Conservation (phyloP, 2,888 invertebrate species). For the Pachliopta kotzebuea region DNA sequence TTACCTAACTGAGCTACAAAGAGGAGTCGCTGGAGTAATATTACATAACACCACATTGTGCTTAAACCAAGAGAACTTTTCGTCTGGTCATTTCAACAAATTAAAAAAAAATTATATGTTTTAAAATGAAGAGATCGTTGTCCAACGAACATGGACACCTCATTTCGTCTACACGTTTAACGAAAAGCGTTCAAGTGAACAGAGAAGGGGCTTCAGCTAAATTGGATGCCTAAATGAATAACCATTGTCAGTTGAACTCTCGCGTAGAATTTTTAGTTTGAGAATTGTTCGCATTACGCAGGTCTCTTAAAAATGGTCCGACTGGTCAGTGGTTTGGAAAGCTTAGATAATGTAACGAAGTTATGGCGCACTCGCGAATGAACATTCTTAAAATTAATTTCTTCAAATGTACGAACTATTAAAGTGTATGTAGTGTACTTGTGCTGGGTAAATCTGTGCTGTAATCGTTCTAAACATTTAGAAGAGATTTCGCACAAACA, state of each 20-base stretch:
- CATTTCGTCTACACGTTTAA: neutral
- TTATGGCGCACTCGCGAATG: slow-evolving; percentile 50
- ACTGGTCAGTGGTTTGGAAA: slow-evolving; percentile 62
- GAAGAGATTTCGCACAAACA: slow-evolving; percentile 28
- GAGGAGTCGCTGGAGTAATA: no score
- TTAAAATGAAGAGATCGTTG: neutral
- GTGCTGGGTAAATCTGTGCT: slow-evolving; percentile 23
- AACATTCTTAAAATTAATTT: slow-evolving; percentile 39
- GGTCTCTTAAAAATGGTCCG: slow-evolving; percentile 46
- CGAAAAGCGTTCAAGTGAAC: slow-evolving; percentile 13
- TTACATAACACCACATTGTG: no score
- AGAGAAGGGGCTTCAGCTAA: slow-evolving; percentile 15
- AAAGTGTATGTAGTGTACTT: neutral
- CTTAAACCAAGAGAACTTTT: no score
- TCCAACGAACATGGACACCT: slow-evolving; percentile 10
- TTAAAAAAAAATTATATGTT: neutral
- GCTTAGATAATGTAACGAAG: slow-evolving; percentile 63
- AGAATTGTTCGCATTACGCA: slow-evolving; percentile 11
- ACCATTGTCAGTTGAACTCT: slow-evolving; percentile 30
- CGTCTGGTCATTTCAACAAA: no score
- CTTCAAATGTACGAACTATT: slow-evolving; percentile 11
- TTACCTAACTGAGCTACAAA: no score
- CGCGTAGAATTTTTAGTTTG: neutral
- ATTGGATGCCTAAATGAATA: slow-evolving; percentile 30
- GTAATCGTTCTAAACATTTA: slow-evolving; percentile 30